Conservation (phyloP, 2,113 vertebrate species). For the Arothron firmamentum region DNA sequence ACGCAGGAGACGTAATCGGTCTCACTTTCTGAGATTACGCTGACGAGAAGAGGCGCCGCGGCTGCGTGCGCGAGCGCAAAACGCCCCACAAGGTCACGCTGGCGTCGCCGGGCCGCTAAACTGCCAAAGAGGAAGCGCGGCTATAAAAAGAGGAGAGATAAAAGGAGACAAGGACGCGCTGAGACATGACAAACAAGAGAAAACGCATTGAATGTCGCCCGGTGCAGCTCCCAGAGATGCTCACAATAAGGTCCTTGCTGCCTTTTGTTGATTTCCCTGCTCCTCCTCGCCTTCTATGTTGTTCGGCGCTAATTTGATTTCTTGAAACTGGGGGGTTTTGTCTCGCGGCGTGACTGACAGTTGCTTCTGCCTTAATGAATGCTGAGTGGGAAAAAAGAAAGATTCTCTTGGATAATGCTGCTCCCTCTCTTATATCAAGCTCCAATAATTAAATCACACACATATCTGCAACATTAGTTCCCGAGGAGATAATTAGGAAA, state of each 20-base stretch:
- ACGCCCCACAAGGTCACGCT: constrained; percentile 30
- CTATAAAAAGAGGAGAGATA: constrained; percentile 22
- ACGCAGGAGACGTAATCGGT: too few relatives aligned
- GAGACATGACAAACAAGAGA: constrained; percentile 42
- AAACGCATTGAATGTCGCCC: constrained; percentile 24
- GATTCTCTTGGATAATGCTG: constrained; percentile 63
- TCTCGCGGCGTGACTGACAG: constrained; percentile 65
- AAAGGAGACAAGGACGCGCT: constrained; percentile 10
- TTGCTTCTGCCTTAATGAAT: constrained; percentile 62
- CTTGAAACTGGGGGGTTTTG: constrained; percentile 64
- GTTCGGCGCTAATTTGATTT: constrained; percentile 67
- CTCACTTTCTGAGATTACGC: too few relatives aligned
- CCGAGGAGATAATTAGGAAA: constrained; percentile 71
- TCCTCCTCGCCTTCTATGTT: constrained; percentile 53
- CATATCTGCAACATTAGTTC: constrained; percentile 73
- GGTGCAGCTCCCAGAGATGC: constrained; percentile 29
- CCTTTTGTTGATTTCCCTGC: constrained; percentile 62
- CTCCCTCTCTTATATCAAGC: constrained; percentile 62
- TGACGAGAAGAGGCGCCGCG: neutral
- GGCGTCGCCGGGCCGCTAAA: constrained; percentile 28
- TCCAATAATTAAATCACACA: constrained; percentile 71
- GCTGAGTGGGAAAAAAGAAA: constrained; percentile 30
- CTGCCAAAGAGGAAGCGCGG: constrained; percentile 5
- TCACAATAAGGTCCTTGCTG: constrained; percentile 57
- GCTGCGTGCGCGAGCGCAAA: neutral